Base-by-base conservation (phyloP, 2,888 invertebrate species). In the Polyploca ridens region DNA sequence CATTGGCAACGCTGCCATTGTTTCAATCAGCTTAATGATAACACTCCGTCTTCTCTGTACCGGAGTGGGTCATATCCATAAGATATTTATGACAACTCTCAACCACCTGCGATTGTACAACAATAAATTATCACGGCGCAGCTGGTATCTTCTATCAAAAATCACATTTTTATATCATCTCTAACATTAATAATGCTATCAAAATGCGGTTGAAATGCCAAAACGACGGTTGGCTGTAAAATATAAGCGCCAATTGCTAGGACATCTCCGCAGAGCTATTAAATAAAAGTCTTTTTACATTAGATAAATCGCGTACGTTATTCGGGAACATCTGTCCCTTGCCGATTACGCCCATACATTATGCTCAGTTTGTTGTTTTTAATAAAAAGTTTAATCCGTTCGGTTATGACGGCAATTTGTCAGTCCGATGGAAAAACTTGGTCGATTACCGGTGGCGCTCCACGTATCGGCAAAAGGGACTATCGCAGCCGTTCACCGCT, bases 311-410 rank as follows among this genome's bases (percentile, higher is more conserved):
- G 93, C 86, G 79, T 78, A 82, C 89, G 93, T 90, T 91, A 91
- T 91, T 91, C 87, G 90, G 90, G 86, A 90, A 89, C 93, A 94
- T 93, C 92, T 94, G 93, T 93, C 92, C 92, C 91, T 87, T 89
- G 87, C 89, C 90, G 91, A 93, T 93, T 92, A 92, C 91, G 87
- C 83, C 89, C 88, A 90, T 92, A 93, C 93, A 93, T 93, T 93
- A 93, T 93, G 88, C 93, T 87, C 91, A 89, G 93, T 93, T 93
- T 93, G 93, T 93, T 93, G 93, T 93, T 93, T 93, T 93, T 93
- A 93, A 93, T 93, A 93, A 93, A 93, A 93, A 93, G 93, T 93
- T 93, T 93, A 93, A 93, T 93, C 92, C 92, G 90, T 92, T 90
- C 91, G 87, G 91, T 93, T 93, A 93, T 93, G 93, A 90, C 86